phyloP scores from a whole-genome alignment of 1,140 invertebrate species.

The Aphelinus atriplicis region DNA sequence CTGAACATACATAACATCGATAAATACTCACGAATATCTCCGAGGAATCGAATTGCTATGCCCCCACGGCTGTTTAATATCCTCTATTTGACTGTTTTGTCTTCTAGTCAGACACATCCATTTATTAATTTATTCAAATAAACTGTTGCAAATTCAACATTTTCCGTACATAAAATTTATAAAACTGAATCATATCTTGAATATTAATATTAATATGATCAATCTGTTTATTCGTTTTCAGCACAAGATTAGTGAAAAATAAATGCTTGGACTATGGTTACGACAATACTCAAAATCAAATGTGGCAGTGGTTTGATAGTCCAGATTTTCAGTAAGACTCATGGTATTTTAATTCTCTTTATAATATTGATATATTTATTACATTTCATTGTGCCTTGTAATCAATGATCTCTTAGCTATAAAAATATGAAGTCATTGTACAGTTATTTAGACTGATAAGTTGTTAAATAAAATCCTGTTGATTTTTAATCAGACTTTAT shows the following conservation, averaged over 20 bases:
- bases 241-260: constrained; percentile 58
- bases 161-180: neutral
- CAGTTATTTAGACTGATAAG: neutral
- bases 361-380: neutral
- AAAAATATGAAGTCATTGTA: neutral
- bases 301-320: constrained; percentile 70
- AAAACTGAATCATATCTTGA: constrained; percentile 8
- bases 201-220: constrained; percentile 9
- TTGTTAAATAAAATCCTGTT: constrained; percentile 7
- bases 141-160: no score
- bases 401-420: neutral
- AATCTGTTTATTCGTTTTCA: constrained; percentile 54
- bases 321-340: constrained; percentile 56
- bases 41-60: no score
- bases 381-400: neutral
- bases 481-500: no score
- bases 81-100: no score
- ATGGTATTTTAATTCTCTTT: neutral
- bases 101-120: no score
- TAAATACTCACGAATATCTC: no score
- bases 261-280: constrained; percentile 67
- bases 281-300: constrained; percentile 63
- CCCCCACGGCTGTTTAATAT: no score
- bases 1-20: no score
- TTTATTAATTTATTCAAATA: no score